These are phyloP conservation scores for Archegozetes longisetosus DNA, from an alignment of 1,140 invertebrate species.

Conservation along the genomic window DNA sequence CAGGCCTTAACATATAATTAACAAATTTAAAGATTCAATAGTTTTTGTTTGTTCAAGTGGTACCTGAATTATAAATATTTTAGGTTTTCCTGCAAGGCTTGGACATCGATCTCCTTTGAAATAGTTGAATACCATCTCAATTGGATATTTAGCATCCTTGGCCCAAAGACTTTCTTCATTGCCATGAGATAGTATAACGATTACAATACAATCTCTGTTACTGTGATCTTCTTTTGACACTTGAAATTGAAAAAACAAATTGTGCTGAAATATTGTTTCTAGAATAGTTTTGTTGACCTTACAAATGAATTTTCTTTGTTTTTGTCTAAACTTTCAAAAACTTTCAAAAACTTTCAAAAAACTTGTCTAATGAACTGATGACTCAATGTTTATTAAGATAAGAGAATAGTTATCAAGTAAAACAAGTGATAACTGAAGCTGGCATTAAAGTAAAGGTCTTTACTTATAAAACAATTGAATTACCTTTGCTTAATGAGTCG, in stretches of 20 bases:
- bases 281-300: too few relatives aligned
- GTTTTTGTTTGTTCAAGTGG: not conserved
- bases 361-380: too few relatives aligned
- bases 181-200: conserved; percentile 74
- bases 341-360: too few relatives aligned
- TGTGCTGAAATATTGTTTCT: too few relatives aligned
- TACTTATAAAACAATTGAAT: too few relatives aligned
- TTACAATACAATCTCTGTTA: conserved; percentile 55
- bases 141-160: conserved; percentile 39
- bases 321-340: too few relatives aligned
- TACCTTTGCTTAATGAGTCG: not conserved
- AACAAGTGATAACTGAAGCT: too few relatives aligned
- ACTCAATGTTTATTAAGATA: too few relatives aligned
- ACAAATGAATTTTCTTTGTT: too few relatives aligned
- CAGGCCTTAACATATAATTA: conserved; percentile 35
- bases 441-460: too few relatives aligned
- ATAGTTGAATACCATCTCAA: conserved; percentile 57
- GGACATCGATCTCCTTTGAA: conserved; percentile 75
- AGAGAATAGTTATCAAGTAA: too few relatives aligned
- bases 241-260: too few relatives aligned
- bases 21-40: not conserved
- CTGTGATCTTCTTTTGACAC: conserved; percentile 45
- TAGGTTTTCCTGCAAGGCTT: conserved; percentile 73
- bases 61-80: conserved; percentile 75
- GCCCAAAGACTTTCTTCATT: conserved; percentile 72